Conservation (phyloP, 2,888 invertebrate genomes). For the Atethmia centrago region DNA sequence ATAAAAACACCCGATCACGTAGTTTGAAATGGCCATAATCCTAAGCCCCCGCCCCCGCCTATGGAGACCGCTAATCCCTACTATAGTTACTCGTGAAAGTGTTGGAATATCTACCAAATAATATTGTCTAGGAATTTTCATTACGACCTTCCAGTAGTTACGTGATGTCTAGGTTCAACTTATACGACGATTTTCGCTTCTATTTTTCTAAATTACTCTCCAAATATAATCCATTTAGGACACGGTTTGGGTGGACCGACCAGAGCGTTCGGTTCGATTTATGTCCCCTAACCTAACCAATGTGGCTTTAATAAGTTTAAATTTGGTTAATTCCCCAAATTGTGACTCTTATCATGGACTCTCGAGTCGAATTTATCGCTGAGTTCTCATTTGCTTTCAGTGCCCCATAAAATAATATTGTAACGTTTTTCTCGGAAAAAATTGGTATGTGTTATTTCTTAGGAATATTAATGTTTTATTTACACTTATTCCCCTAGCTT, state of each 20-base stretch:
- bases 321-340: conserved; percentile 42
- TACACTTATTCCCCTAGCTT: not conserved
- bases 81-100: conserved; percentile 55
- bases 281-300: conserved; percentile 39
- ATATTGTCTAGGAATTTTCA: conserved; percentile 25
- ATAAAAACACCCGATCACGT: conserved; percentile 78
- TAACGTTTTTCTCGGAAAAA: conserved; percentile 6
- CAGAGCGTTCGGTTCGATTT: conserved; percentile 34
- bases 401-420: conserved; percentile 6
- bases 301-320: conserved; percentile 36
- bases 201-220: conserved; percentile 14
- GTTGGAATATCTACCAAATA: conserved; percentile 42
- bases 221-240: conserved; percentile 31
- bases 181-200: not conserved
- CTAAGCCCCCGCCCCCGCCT: conserved; percentile 47
- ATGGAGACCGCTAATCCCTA: conserved; percentile 61
- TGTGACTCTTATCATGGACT: conserved; percentile 38
- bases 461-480: conserved; percentile 15
- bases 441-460: not conserved
- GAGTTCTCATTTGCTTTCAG: conserved; percentile 25
- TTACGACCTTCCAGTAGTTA: not conserved
- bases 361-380: conserved; percentile 25
- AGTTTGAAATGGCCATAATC: conserved; percentile 70
- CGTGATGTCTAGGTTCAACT: not conserved
- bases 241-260: conserved; percentile 32